Conservation (phyloP, 1,140 invertebrate genomes). For the Drosophila auraria region DNA sequence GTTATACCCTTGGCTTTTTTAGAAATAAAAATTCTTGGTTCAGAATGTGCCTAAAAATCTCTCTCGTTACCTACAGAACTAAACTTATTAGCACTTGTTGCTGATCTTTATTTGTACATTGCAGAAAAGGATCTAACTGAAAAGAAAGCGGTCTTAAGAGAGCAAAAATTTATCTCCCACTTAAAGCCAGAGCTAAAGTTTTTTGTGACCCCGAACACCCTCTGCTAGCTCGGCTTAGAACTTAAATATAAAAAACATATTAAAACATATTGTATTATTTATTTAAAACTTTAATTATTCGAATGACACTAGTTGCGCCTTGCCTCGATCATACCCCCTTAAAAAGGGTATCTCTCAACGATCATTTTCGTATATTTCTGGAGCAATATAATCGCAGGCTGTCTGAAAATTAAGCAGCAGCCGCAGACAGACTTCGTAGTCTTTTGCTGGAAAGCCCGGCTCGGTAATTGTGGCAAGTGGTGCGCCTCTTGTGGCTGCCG, state of each 20-base stretch:
- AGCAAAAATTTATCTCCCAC: too few relatives aligned
- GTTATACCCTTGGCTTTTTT: slow-evolving; percentile 26
- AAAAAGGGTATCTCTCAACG: slow-evolving; percentile 2
- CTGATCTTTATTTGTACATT: too few relatives aligned
- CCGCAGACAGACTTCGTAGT: slow-evolving; percentile 27
- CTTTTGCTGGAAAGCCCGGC: slow-evolving; percentile 13
- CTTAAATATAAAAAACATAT: neutral
- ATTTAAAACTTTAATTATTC: neutral
- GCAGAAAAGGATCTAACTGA: too few relatives aligned
- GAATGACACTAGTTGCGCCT: neutral
- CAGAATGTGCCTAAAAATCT: too few relatives aligned
- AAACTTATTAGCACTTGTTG: too few relatives aligned
- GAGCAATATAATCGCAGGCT: slow-evolving; percentile 79
- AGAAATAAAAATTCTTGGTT: neutral
- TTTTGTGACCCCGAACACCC: too few relatives aligned
- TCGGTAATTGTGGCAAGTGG: slow-evolving; percentile 77
- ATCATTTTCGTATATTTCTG: slow-evolving; percentile 77
- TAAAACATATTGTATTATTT: neutral
- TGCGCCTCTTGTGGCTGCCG: slow-evolving; percentile 52
- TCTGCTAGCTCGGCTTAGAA: too few relatives aligned
- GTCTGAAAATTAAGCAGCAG: slow-evolving; percentile 78
- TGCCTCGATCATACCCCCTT: neutral
- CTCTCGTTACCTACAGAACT: too few relatives aligned
- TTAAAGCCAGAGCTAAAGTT: too few relatives aligned
- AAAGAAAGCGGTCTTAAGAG: too few relatives aligned